Evolutionary conservation across 2,113 vertebrate genomes (phyloP).

Genomic region (Grammomys dolichurus): DNA sequence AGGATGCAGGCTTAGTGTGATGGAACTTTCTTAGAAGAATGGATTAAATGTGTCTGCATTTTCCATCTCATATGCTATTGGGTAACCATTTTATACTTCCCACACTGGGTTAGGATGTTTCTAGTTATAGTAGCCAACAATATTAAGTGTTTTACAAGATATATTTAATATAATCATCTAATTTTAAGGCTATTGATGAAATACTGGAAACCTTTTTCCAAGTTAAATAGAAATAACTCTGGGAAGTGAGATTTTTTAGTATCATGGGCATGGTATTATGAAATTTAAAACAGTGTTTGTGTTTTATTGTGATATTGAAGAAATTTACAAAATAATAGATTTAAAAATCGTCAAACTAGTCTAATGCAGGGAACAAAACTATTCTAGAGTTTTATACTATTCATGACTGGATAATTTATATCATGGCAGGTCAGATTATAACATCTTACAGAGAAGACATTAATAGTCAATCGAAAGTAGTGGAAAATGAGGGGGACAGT

Average conservation of each 20-base stretch:
- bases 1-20: background rate
- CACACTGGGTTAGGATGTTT: background rate
- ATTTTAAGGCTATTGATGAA: slow-evolving; percentile 29
- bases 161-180: background rate
- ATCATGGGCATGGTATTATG: background rate
- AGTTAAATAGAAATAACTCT: background rate
- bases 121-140: slow-evolving; percentile 1
- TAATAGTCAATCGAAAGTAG: background rate
- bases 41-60: background rate
- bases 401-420: background rate
- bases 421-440: background rate
- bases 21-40: background rate
- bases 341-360: background rate
- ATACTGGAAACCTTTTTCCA: background rate
- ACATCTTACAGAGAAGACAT: slow-evolving; percentile 35
- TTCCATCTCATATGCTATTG: background rate
- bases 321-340: slow-evolving; percentile 16
- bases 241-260: background rate
- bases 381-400: background rate
- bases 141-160: background rate
- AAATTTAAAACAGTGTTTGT: background rate
- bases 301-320: background rate
- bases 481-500: background rate
- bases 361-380: background rate
- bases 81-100: slow-evolving; percentile 24